Base-by-base conservation (phyloP, 2,797 vertebrate species). In the Danio albolineatus region DNA sequence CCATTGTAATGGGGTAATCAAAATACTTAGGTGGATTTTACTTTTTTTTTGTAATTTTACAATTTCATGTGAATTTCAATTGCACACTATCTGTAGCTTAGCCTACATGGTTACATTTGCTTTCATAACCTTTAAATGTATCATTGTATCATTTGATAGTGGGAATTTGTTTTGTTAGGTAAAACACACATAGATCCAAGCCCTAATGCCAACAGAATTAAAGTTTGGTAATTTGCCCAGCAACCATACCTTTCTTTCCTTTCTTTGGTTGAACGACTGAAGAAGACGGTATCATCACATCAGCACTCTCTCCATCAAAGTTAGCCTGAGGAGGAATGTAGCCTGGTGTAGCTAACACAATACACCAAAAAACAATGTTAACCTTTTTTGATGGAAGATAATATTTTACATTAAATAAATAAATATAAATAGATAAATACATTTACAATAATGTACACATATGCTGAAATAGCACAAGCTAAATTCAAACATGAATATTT, bases 261-360 rank as follows among this genome's bases (percentile, higher is more conserved):
- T 94, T 96, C 83, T 92, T 97, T 8, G 41, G 75, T 67, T 91
- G 84, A 85, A 89, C 85, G 65, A 82, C 28, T 19, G 91, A 83
- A 81, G 36, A 81, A 2, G 74, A 5, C 1, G 86, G 44, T 1
- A 90, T 80, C 12, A 60, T 8, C 0, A 82, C 85, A n/a, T 96
- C 96, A 0, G 86, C 51, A 81, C 84, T 89, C 79, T 97, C 97
- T 66, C 92, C 94, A 78, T 98, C 97, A 91, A 98, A 98, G 85
- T 94, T 92, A 81, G 96, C 96, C 59, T 93, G 89, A 71, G 96
- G 96, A 82, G 97, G 97, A 62, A 92, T 84, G 79, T 92, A 98
- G 17, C 95, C 95, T 73, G 96, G 93, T 9, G 91, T 94, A 73
- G 82, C 97, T 99, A 88, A 84, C 93, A 92, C 87, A 51, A 76